Base-by-base conservation (phyloP, 1,140 invertebrate species). In the Apis florea region DNA sequence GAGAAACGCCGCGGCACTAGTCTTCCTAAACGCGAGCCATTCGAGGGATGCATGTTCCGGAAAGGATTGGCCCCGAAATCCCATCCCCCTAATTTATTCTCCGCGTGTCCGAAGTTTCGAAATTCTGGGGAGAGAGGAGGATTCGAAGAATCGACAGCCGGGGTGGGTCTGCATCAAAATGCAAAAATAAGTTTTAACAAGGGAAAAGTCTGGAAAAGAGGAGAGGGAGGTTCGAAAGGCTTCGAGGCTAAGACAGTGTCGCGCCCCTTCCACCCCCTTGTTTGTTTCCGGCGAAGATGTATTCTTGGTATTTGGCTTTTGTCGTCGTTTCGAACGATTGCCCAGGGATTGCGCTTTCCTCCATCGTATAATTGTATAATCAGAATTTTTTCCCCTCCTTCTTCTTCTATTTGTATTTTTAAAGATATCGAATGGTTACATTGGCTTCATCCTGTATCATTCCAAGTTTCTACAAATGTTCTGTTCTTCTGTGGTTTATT, bases 161-260 rank as follows among this genome's bases (percentile, higher is more conserved):
- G n/a, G n/a, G n/a, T n/a, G n/a, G n/a, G 59, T 66, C 17, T 26
- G 17, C 49, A 79, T 64, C 31, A 64, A 73, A 73, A 73, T 79
- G 69, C 69, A 73, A 49, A 66, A 66, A 66, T 79, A 72, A 79
- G 51, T 49, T 79, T 79, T 64, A 75, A 75, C 79, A 68, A 59
- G 63, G n/a, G 53, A 26, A 21, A 10, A 47, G 63, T 51, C 61
- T 21, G 17, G 59, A 9, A 17, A 31, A 31, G 47, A 26, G 53
- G 58, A 2, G 12, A 5, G 6, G 6, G n/a, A 17, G 3, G 21
- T 21, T 58, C 2, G 51, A n/a, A 49, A 15, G 21, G 24, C 40
- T 58, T 17, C 31, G 31, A 49, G 51, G 51, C 24, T 53, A 24
- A 74, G 59, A 56, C 17, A 10, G 4, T 66, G 51, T 26, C 31